Base-by-base conservation (phyloP, 2,113 vertebrate genomes). In the Neolamprologus caudopunctatus region DNA sequence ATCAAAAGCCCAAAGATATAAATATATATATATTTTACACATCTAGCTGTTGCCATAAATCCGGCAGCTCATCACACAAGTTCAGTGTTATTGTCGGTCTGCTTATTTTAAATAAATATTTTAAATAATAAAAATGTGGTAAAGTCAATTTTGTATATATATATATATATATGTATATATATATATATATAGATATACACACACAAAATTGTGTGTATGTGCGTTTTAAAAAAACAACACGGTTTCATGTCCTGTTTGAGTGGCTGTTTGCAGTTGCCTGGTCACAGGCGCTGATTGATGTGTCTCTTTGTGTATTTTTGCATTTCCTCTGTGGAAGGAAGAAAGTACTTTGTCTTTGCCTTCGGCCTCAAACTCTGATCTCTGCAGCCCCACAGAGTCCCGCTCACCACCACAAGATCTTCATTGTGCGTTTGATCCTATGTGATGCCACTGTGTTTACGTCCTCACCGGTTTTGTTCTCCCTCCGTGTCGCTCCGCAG, bases 401-500 rank as follows among this genome's bases (percentile, higher is more conserved):
- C 35, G 7, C 47, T 83, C 80, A 5, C 10, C 55, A 33, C 11
- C 16, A 3, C 9, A 33, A 85, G n/a, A 54, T 82, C 54, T 10
- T 40, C 50, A 5, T 61, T 37, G 47, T 47, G 57, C 6, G 42
- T 86, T 83, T 84, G 83, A 87, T 90, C 66, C 10, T 33, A 13
- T 5, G 16, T 16, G 7, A 6, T 63, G 26, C 55, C 16, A 4
- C 4, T 58, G 14, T 4, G 12, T 31, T 66, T 24, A 1, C 7
- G 57, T 71, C 51, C 71, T 88, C 82, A 55, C 82, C 3, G 1
- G 9, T 79, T 47, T 61, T 66, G 2, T 87, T 78, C 71, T 51
- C 42, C 47, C 14, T 37, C 24, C 71, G 55, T 92, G 68, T 89
- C 71, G 79, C 94, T 88, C 92, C 91, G 87, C 97, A 97, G 96